Conservation (phyloP, 2,888 invertebrate species). For the Nomada flava region DNA sequence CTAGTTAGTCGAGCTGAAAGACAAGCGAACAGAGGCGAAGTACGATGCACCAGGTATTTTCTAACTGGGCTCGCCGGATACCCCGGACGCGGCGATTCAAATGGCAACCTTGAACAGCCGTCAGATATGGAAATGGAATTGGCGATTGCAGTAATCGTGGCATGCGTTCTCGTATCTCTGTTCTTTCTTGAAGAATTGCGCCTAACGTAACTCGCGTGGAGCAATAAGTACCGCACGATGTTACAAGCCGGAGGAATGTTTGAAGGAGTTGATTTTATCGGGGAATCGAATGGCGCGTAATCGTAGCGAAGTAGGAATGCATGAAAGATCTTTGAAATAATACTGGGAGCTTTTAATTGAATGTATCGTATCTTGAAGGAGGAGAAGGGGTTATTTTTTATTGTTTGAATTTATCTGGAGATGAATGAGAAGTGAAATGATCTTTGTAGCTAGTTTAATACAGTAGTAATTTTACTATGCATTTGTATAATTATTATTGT, state of each 20-base stretch:
- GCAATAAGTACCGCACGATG: conserved; percentile 3
- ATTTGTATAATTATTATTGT: too few species aligned
- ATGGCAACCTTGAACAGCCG: conserved; percentile 23
- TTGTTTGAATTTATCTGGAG: too few species aligned
- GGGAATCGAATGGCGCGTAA: not conserved
- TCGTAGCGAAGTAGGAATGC: not conserved
- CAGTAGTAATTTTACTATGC: too few species aligned
- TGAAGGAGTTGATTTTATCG: conserved; percentile 4
- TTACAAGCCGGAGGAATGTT: not conserved
- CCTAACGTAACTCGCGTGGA: not conserved
- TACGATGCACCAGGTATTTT: conserved; percentile 30
- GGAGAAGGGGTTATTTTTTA: too few species aligned
- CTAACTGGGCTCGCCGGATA: conserved; percentile 38
- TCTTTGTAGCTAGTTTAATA: too few species aligned
- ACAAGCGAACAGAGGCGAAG: conserved; percentile 37
- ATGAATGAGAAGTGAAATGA: too few species aligned
- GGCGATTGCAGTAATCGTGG: conserved; percentile 32
- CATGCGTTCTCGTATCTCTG: conserved; percentile 4
- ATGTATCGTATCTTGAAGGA: too few species aligned
- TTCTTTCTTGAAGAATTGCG: conserved; percentile 10
- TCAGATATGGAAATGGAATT: conserved; percentile 37
- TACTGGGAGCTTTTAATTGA: too few species aligned
- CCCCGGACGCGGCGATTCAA: conserved; percentile 12
- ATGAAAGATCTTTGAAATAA: not conserved
- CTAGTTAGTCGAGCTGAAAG: conserved; percentile 48